These are phyloP conservation scores for Scolopax rusticola DNA, from an alignment of 2,797 vertebrate species.

Conservation along the genomic window DNA sequence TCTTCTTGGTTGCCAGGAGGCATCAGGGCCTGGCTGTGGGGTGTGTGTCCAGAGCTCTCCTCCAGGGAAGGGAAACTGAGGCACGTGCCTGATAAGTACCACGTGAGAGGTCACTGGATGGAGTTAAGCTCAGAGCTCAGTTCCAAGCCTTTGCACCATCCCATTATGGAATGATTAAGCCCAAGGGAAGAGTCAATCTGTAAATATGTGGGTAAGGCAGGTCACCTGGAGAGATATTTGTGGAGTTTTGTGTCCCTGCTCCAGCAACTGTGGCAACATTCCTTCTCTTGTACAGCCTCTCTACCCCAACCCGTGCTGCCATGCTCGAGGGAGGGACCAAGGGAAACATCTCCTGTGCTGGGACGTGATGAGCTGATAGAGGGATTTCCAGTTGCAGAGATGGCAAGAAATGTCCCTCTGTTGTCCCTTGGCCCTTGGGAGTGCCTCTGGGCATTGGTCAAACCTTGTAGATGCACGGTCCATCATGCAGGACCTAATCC, in stretches of 20 bases:
- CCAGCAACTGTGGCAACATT: background rate
- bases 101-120: rapidly evolving
- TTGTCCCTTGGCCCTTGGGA: background rate
- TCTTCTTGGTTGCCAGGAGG: background rate
- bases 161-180: background rate
- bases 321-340: background rate
- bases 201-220: background rate
- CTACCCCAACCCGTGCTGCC: background rate
- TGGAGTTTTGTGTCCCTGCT: background rate
- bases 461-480: background rate
- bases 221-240: background rate
- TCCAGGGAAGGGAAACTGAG: background rate
- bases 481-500: background rate
- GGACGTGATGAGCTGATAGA: background rate
- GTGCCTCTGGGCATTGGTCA: background rate
- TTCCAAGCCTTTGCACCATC: background rate
- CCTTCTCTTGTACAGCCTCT: background rate
- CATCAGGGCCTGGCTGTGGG: background rate
- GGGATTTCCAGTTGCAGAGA: background rate
- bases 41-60: background rate
- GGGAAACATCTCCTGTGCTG: background rate
- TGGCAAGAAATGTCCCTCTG: background rate
- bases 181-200: background rate
- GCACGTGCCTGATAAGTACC: background rate
- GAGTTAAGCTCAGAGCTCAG: background rate